Evolutionary conservation across 2,797 vertebrate genomes (phyloP).

Genomic region (Myotis daubentonii): DNA sequence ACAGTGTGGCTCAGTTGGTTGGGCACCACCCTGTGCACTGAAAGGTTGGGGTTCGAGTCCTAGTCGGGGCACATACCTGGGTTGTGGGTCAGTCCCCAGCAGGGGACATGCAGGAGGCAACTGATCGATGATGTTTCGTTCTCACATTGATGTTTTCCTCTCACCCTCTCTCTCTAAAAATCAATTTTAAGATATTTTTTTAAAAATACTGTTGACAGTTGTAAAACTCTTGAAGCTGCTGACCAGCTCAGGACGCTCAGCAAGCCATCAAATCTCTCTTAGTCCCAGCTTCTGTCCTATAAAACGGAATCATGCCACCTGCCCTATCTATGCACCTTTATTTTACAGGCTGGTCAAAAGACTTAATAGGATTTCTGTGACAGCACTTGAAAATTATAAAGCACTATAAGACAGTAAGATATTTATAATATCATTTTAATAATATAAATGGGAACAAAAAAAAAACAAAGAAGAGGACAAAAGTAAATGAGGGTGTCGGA

Average conservation of each 20-base stretch:
- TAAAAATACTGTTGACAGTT: not conserved
- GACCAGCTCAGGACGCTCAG: not conserved
- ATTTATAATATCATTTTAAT: constrained; percentile 15
- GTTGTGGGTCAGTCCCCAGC: not conserved
- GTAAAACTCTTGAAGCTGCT: not conserved
- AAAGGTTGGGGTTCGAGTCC: not conserved
- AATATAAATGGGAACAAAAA: not conserved
- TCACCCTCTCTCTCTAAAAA: not conserved
- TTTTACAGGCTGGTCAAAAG: not conserved
- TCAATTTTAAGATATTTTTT: not conserved
- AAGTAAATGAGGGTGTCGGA: not conserved
- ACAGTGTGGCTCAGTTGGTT: not conserved
- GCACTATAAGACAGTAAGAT: not conserved
- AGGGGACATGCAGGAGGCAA: not conserved
- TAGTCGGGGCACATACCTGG: not conserved
- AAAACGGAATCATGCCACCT: not conserved
- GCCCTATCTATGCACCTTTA: not conserved
- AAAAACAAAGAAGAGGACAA: not conserved
- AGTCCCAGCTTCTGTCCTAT: not conserved
- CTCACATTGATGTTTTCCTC: not conserved
- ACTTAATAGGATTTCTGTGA: not conserved
- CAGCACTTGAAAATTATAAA: not conserved
- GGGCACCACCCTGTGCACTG: not conserved
- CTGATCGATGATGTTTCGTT: not conserved
- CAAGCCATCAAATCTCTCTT: not conserved